Evolutionary conservation across 2,113 vertebrate species (phyloP), one percentile per base, ranked within the genome.

Genomic region (Promerops cafer): DNA sequence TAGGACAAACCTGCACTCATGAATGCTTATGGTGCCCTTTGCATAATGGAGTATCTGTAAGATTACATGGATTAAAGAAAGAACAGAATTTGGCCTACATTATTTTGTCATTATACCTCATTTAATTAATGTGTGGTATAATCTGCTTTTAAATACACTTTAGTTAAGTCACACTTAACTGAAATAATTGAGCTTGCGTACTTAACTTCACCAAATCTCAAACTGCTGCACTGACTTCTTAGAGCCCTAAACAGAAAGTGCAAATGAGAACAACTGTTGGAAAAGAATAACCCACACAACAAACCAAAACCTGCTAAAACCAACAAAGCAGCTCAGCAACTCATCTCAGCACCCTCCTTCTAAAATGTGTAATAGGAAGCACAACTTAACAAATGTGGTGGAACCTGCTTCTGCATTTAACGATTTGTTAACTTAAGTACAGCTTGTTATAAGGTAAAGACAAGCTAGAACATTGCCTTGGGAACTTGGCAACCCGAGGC

Each of bases 391-490:
- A 52, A 15, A 70, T 45, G 52, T 7, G 8, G 31, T n/a, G 16
- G 37, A 85, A 83, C 45, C n/a, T 17, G 10, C 31, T 84, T 70
- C 39, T 53, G 39, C 28, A 30, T 82, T 56, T 66, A 71, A 39
- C 0, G 0, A 7, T 80, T 50, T 30, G 11, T 61, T 64, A 52
- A 47, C 16, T 16, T 61, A 45, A 69, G 37, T 4, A 7, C 4
- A 52, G 14, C 5, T 80, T 31, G 30, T 35, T 50, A 5, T 5
- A 44, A 64, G 14, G 23, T 18, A 61, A 70, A 69, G 12, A 18
- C 50, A 57, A 61, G 33, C 13, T n/a, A 31, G 35, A 56, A 7
- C 1, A 7, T 23, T 57, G 31, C 49, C 28, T 59, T 42, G 13
- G 27, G 37, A 76, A 39, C 47, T 21, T 1, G 17, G 31, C 59